These are phyloP conservation scores for Helicoverpa zea DNA, from an alignment of 1,140 invertebrate species.

Conservation along the genomic window DNA sequence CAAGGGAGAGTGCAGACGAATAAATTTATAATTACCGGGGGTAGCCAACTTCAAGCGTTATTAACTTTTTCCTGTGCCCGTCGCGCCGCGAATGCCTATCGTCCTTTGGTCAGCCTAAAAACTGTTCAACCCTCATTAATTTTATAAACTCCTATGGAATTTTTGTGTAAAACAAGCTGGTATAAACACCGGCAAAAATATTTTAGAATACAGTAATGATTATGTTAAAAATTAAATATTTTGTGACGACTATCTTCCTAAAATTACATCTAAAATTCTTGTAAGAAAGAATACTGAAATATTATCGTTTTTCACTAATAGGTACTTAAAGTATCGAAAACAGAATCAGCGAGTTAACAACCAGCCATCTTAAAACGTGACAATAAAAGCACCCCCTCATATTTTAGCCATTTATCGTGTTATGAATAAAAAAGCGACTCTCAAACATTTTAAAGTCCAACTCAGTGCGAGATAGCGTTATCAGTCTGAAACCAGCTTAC, in stretches of 20 bases:
- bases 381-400: background rate
- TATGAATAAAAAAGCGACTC: constrained; percentile 11
- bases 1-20: constrained; percentile 29
- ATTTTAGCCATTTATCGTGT: background rate
- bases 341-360: background rate
- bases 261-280: no score
- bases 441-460: constrained; percentile 26
- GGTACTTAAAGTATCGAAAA: no score
- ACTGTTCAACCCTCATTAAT: constrained; percentile 43
- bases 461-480: constrained; percentile 15
- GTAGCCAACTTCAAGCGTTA: constrained; percentile 47
- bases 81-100: constrained; percentile 4
- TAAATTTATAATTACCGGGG: constrained; percentile 51
- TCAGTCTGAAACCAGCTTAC: constrained; percentile 43
- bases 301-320: background rate
- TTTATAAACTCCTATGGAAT: constrained; percentile 36
- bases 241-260: no score
- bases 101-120: constrained; percentile 40
- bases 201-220: background rate
- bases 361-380: background rate
- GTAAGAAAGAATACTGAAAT: no score
- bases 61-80: constrained; percentile 48
- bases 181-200: background rate
- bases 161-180: background rate
- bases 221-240: background rate